phyloP scores from a whole-genome alignment of 1,140 invertebrate genomes.

The Condylostylus longicornis region DNA sequence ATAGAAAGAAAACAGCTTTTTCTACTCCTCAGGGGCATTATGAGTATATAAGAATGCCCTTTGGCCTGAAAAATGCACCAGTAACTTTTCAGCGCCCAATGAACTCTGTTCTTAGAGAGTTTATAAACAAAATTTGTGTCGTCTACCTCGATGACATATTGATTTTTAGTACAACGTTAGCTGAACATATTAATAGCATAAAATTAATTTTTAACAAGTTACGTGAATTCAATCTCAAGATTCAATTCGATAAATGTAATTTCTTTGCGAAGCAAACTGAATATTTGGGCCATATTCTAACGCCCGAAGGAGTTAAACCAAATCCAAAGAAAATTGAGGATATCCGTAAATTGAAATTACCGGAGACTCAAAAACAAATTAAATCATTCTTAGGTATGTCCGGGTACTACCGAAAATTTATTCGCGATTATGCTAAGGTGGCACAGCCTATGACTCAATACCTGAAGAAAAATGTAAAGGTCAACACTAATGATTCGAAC shows the following conservation, averaged over 20 bases:
- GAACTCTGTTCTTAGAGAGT: constrained; percentile 20
- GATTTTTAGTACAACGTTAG: constrained; percentile 14
- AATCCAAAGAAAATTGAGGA: too few species aligned
- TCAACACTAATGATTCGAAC: too few species aligned
- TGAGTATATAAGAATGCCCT: constrained; percentile 20
- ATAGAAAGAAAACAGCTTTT: constrained; percentile 9
- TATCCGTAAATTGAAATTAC: too few species aligned
- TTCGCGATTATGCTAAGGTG: too few species aligned
- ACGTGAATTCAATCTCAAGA: constrained; percentile 10
- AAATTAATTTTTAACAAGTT: constrained; percentile 27
- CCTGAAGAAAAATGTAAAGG: too few species aligned
- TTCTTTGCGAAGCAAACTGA: too few species aligned
- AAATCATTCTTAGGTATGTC: too few species aligned
- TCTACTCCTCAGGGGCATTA: constrained; percentile 5
- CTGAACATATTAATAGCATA: constrained; percentile 19
- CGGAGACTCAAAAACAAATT: too few species aligned
- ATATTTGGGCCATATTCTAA: too few species aligned
- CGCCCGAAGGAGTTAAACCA: too few species aligned
- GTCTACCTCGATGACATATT: constrained; percentile 27
- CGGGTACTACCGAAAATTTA: too few species aligned
- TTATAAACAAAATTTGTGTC: constrained; percentile 17
- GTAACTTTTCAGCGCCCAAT: constrained; percentile 32
- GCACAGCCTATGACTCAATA: too few species aligned
- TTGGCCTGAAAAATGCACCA: constrained; percentile 29
- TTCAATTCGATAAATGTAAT: constrained; percentile 16